Base-by-base conservation (phyloP, 2,113 vertebrate genomes). In the Chloebia gouldiae region DNA sequence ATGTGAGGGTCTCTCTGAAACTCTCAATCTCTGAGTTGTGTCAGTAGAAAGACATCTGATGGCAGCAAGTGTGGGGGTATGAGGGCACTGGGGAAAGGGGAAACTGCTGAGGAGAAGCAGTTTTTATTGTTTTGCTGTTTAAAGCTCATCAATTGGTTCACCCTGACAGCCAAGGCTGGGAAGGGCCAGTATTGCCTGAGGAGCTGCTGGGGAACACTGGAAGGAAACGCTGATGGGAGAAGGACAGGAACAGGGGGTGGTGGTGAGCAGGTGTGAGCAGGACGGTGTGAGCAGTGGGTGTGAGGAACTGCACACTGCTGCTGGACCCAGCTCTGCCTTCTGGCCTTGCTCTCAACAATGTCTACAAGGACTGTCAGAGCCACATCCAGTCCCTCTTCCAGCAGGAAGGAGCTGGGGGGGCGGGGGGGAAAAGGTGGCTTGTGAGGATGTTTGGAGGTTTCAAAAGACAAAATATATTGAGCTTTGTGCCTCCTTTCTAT, bases 231-330 rank as follows among this genome's bases (percentile, higher is more conserved):
- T 6, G 68, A 31, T 39, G 7, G 16, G 35, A 49, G 63, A 80
- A 60, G 0, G 0, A 57, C 61, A 79, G 21, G 47, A 61, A 4
- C 1, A 28, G 42, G 23, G 44, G 13, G 11, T 5, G 40, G 44
- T 17, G 22, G 45, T 0, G 7, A 60, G 73, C 69, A 57, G 54
- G 25, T 50, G 40, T 45, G 50, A 31, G 53, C 42, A 69, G 64
- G 28, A 81, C 10, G n/a, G 64, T 33, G 35, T 14, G 64, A 27
- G 30, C 3, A 57, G 28, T 57, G 51, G 18, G 39, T 57, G 14
- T 22, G 42, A 47, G 35, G 51, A 57, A 22, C 28, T 47, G 64
- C 28, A 27, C 51, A 39, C 28, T 47, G 53, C 35, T 59, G 53
- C 53, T 7, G 5, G 23, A 49, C 14, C 11, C 42, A 33, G n/a